Evolutionary conservation across 2,797 vertebrate genomes (phyloP), one percentile per base, ranked within the genome.

Genomic region (Lerista edwardsae): DNA sequence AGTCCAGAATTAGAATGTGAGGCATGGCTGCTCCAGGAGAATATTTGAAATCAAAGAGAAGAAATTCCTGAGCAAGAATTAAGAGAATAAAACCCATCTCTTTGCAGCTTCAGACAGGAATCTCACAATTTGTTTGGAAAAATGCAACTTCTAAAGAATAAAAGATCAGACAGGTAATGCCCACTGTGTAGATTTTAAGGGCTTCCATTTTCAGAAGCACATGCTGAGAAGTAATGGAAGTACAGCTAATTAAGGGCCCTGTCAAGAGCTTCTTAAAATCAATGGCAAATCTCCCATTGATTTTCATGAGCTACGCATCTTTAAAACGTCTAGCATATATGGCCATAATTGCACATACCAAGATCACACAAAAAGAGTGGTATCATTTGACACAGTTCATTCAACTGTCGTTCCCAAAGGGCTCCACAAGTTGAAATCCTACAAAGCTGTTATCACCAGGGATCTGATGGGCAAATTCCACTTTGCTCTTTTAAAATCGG

Each of bases 1-100:
- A n/a, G 55, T 67, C 69, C 62, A 67, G 62, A 80, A 85, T 85
- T 65, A 85, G 61, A 25, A 61, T 61, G 19, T 61, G 2, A 74
- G 47, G n/a, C 61, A 74, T 57, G 21, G 65, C 31, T 44, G n/a
- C 36, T 78, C 34, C 59, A 15, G 15, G 71, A 79, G 44, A 57
- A 79, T 85, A 74, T 80, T 51, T 41, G n/a, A 74, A 71, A 62
- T 2, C 23, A 34, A 27, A 59, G 29, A 74, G 34, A 59, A 65
- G 15, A 85, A 75, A 59, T 68, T 68, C 72, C 64, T 67, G 15
- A 75, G 34, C 14, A 68, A 57, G 9, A 9, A 4, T 14, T 61
- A 19, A n/a, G 31, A 80, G 59, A 39, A 47, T 83, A 83, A 76
- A 39, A 83, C 59, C 64, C 4, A 25, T 51, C 65, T 76, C 55